Percentiles rank a stretch among this genome's conserved stretches.
Evolutionary conservation across 2,113 vertebrate species (phyloP).

Genomic region (Amazona vittata): DNA sequence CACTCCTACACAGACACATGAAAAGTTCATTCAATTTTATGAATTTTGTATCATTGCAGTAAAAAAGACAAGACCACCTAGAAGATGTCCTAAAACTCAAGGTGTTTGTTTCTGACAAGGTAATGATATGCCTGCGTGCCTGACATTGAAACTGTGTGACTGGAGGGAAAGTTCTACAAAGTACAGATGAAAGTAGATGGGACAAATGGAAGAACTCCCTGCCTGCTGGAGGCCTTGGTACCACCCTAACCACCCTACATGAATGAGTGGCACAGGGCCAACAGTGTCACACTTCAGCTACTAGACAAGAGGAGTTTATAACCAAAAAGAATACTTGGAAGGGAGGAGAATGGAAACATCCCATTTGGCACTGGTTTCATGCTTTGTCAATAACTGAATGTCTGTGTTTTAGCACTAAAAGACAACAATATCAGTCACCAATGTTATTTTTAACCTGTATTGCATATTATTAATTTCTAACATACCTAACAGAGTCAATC

Average conservation of each 20-base stretch:
- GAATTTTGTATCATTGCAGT: constrained; percentile 42
- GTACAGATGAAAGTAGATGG: background rate
- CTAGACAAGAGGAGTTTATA: constrained; percentile 40
- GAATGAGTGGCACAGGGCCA: background rate
- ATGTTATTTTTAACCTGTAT: background rate
- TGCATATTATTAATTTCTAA: constrained; percentile 30
- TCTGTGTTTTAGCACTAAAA: constrained; percentile 26
- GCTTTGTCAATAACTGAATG: constrained; percentile 14
- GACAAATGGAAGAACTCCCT: background rate
- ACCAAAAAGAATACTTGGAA: background rate
- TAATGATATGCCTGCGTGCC: background rate
- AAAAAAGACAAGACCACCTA: constrained; percentile 26
- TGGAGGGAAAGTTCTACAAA: constrained; percentile 9
- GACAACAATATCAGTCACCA: background rate
- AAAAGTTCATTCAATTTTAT: constrained; percentile 50
- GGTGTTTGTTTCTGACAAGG: background rate
- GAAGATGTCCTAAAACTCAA: constrained; percentile 13
- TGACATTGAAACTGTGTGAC: background rate
- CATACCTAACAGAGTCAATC: constrained; percentile 43
- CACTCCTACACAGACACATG: background rate
- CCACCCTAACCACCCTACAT: no score
- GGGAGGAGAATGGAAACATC: background rate
- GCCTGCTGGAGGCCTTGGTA: accelerated
- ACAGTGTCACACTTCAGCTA: background rate
- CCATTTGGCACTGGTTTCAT: background rate